These are phyloP conservation scores for Solenopsis fugax DNA, from an alignment of 1,140 invertebrate genomes.

Conservation along the genomic window DNA sequence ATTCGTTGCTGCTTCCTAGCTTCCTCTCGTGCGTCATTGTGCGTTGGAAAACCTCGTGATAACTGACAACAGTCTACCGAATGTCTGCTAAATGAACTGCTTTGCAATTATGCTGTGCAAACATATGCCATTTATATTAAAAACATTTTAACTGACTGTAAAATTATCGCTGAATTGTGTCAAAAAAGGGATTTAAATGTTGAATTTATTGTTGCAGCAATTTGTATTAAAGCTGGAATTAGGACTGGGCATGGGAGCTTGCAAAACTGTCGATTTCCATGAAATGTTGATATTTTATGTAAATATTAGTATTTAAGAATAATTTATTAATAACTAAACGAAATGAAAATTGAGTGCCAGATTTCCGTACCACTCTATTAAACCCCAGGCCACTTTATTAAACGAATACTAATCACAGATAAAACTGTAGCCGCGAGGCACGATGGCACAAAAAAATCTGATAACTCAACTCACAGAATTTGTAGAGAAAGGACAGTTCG, in stretches of 20 bases:
- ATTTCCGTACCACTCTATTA: neutral
- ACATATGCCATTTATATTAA: neutral
- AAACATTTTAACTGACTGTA: neutral
- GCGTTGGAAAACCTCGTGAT: constrained; percentile 65
- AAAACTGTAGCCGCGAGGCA: neutral
- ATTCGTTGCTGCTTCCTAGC: constrained; percentile 55
- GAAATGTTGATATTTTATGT: neutral
- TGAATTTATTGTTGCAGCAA: constrained; percentile 14
- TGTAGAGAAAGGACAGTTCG: neutral
- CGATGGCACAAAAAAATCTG: neutral
- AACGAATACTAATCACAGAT: too few relatives aligned
- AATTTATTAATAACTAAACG: neutral
- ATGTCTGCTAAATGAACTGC: neutral
- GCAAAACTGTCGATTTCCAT: neutral
- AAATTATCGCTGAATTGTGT: neutral
- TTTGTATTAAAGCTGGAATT: neutral
- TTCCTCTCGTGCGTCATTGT: constrained; percentile 68
- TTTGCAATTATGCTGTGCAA: neutral
- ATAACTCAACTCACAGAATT: neutral
- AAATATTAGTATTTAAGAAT: neutral
- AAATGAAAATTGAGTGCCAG: neutral
- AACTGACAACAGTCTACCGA: constrained; percentile 37
- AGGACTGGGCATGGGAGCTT: neutral
- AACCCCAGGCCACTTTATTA: too few relatives aligned
- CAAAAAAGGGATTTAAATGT: neutral